phyloP scores from a whole-genome alignment of 1,140 invertebrate genomes.

The Drosophila nebulosa region DNA sequence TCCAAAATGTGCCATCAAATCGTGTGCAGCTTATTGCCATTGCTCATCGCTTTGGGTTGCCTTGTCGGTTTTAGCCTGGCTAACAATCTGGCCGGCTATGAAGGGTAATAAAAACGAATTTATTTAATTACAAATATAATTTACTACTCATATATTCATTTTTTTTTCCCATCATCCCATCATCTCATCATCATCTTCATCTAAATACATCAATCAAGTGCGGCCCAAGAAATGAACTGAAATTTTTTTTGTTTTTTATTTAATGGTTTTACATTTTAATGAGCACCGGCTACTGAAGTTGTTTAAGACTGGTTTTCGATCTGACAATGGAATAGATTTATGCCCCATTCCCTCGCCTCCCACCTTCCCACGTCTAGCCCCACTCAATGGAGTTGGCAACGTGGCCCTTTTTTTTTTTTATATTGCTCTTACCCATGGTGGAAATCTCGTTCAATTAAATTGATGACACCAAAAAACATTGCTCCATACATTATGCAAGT shows the following conservation, averaged over 20 bases:
- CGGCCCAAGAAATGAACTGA: not conserved
- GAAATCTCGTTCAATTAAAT: conserved; percentile 1
- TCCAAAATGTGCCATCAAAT: conserved; percentile 60
- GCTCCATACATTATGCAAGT: conserved; percentile 24
- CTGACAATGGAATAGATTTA: not conserved
- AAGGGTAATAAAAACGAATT: conserved; percentile 57
- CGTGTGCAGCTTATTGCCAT: conserved; percentile 63
- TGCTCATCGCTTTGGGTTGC: conserved; percentile 44
- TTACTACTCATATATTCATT: conserved; percentile 6
- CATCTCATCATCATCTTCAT: conserved; percentile 17
- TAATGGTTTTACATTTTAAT: conserved; percentile 31
- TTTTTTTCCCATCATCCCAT: not conserved
- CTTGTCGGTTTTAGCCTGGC: conserved; percentile 25
- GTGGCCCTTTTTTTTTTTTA: not conserved
- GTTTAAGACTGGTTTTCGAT: not conserved
- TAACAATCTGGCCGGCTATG: conserved; percentile 70
- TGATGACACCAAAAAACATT: conserved; percentile 10
- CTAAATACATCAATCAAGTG: conserved; percentile 53
- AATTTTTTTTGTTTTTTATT: not conserved
- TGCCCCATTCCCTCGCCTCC: not conserved
- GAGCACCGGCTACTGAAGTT: not conserved
- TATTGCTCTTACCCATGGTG: not conserved
- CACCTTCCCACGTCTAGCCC: no score
- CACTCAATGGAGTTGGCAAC: not conserved
- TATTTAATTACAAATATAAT: conserved; percentile 41